Base-by-base conservation (phyloP, 2,797 vertebrate species). In the Melanotaenia maccullochi region DNA sequence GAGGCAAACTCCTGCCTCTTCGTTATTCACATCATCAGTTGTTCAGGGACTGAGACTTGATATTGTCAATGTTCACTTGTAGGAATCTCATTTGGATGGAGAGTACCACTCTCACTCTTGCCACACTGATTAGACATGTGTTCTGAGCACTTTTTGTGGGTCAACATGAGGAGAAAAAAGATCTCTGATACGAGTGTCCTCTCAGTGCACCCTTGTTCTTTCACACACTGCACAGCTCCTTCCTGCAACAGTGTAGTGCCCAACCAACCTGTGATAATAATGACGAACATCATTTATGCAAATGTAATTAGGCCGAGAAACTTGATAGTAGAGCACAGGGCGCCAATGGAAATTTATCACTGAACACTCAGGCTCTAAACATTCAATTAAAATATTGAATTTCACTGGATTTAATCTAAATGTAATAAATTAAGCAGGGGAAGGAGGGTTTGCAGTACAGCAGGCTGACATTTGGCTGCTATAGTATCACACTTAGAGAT, bases 311-410 rank as follows among this genome's bases (percentile, higher is more conserved):
- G 96, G 94, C 94, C 13, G 81, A 94, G 96, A 95, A 97, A 97
- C 96, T 95, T 92, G 96, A 98, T 96, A 94, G 88, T 80, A 90
- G 95, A 93, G 96, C 93, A 87, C 94, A 92, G 92, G 93, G 94
- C 90, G 96, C 95, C 95, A 95, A 93, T 94, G 96, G 96, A 96
- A 96, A 98, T 97, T 95, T 96, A 97, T 97, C 96, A 96, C 96
- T 87, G 28, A 96, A 93, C 96, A 95, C 95, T 95, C 95, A 92
- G 94, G 93, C 95, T 96, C 96, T 96, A 97, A 98, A 97, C 96
- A 97, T 97, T 97, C 96, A 98, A 96, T 97, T 97, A 96, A 96
- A 97, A 96, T 97, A 96, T 97, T 96, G 95, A 95, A 96, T 97
- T 98, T 96, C 96, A 90, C 92, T 90, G 95, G 95, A 97, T 98